A percentile compares a stretch with the other conserved stretches of the same genome.
Conservation (phyloP, 1,140 invertebrate genomes). For the Saccostrea cuccullata region DNA sequence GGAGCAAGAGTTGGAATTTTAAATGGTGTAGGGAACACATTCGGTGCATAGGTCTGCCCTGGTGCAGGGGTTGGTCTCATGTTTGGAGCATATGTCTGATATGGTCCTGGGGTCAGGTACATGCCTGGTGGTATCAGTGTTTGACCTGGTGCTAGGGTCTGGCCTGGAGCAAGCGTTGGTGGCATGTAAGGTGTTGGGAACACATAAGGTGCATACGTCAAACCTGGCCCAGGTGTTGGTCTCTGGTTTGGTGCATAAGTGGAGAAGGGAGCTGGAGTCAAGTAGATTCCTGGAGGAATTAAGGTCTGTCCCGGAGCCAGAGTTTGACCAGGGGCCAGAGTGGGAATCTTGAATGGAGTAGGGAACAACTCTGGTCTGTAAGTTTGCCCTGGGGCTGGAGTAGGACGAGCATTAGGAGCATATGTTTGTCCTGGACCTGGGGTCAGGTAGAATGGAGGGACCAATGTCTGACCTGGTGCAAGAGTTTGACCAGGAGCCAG, state of each 20-base stretch:
- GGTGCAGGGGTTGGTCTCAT: constrained; percentile 49
- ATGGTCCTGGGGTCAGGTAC: constrained; percentile 48
- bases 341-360: constrained; percentile 44
- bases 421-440: constrained; percentile 41
- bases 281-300: constrained; percentile 13
- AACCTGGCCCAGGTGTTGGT: constrained; percentile 57
- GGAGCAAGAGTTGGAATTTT: constrained; percentile 43
- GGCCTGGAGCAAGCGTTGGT: constrained; percentile 43
- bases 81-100: constrained; percentile 45
- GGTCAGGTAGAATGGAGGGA: constrained; percentile 47
- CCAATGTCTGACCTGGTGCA: constrained; percentile 55
- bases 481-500: constrained; percentile 40
- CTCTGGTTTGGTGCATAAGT: constrained; percentile 48
- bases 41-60: constrained; percentile 45
- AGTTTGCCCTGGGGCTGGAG: constrained; percentile 53
- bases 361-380: constrained; percentile 52
- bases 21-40: constrained; percentile 39
- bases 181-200: constrained; percentile 50
- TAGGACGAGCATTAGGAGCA: constrained; percentile 38
- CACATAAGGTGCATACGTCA: constrained; percentile 62
- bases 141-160: constrained; percentile 42
- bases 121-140: constrained; percentile 50
- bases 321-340: constrained; percentile 51
- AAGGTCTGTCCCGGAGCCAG: constrained; percentile 30
- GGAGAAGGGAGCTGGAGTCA: constrained; percentile 41